Percentiles rank a stretch among this genome's conserved stretches.
Conservation (phyloP, 2,113 vertebrate genomes). For the Cricetomys ansorgei region DNA sequence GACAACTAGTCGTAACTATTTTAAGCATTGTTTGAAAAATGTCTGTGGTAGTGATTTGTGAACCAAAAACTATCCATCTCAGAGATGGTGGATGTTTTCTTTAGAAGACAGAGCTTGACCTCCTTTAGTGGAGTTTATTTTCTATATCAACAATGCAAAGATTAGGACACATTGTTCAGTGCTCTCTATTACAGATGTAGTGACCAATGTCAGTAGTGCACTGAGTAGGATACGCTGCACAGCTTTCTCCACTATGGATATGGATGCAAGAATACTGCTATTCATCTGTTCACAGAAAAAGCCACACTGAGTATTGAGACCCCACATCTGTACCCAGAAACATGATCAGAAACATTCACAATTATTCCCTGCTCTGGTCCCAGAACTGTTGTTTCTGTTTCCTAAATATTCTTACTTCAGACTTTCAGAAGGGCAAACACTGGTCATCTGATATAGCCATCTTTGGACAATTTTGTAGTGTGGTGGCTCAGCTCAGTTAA, state of each 20-base stretch:
- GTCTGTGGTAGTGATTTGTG: background rate
- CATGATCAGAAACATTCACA: background rate
- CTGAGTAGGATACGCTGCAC: no score
- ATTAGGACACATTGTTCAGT: background rate
- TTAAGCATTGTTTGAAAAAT: constrained; percentile 33
- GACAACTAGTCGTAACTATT: background rate
- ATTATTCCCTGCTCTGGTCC: background rate
- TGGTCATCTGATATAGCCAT: background rate
- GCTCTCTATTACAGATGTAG: background rate
- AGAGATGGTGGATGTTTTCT: background rate
- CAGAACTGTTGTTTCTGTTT: background rate
- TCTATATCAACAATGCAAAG: background rate
- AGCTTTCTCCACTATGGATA: no score
- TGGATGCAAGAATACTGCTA: background rate
- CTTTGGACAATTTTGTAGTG: background rate
- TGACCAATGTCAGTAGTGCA: no score
- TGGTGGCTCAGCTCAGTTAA: background rate
- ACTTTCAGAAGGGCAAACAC: background rate
- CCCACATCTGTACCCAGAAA: background rate
- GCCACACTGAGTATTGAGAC: background rate
- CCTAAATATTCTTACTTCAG: background rate
- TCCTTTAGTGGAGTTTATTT: background rate
- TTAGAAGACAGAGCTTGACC: background rate
- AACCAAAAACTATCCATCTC: background rate
- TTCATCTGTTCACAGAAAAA: background rate